Evolutionary conservation across 2,888 invertebrate genomes (phyloP), one percentile per base, ranked within the genome.

Genomic region (Pecten maximus): DNA sequence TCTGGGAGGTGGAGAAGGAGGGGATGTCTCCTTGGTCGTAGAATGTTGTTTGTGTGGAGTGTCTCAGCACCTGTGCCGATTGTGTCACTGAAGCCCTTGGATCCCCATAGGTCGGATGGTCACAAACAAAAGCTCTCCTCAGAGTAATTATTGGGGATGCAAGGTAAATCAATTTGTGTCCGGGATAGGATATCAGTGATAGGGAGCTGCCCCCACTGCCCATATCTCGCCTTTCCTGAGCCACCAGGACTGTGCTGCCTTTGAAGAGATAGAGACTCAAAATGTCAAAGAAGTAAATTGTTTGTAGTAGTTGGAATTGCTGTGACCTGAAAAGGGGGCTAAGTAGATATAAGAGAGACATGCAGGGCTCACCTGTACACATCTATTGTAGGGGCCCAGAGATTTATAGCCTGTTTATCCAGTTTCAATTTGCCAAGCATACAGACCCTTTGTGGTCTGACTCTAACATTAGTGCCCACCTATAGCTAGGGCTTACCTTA

Each of bases 151-250:
- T 35, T 28, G 74, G 35, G 74, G 35, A 28, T 74, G 35, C 16
- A 10, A 35, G 74, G 74, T 74, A 74, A 74, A 74, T 74, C 74
- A 74, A 74, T 74, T 74, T 74, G 74, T 74, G 74, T 28, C 35
- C 2, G 35, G 35, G 16, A 15, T 60, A 60, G 28, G 60, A 28
- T 60, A 60, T 54, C 50, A 54, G 50, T 50, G 60, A 60, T 28
- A 2, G 12, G 60, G 35, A 74, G 15, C 74, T 23, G 35, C 74
- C n/a, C 74, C 28, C 35, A 74, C 35, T 28, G 74, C 74, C 74
- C 44, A 44, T 35, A 35, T 74, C 35, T 10, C 35, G 28, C 35
- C 15, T 28, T 74, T 23, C 10, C 28, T 35, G 35, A 54, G 54
- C 23, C 2, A 2, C 54, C 54, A 54, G 54, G 23, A 35, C 74